Evolutionary conservation across 2,113 vertebrate genomes (phyloP), one percentile per base, ranked within the genome.

Genomic region (Labeo catla): DNA sequence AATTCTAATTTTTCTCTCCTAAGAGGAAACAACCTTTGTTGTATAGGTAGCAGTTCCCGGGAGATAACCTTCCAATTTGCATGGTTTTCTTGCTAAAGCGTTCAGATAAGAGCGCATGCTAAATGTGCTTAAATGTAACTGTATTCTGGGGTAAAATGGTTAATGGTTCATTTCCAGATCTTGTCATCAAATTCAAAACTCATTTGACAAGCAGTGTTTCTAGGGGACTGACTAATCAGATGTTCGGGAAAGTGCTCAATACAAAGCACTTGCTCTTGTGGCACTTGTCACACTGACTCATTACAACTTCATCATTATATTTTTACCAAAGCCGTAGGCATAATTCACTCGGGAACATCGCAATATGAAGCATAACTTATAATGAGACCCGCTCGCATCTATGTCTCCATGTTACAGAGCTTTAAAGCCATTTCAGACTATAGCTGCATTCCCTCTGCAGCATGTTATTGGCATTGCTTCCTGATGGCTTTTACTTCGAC

Each of bases 361-460:
- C 57, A 74, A 43, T 77, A 70, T 47, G 49, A 83, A 82, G 39
- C 23, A 77, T 8, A 49, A 70, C 19, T 74, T 28, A 63, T 74
- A 54, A 84, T 72, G 45, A 72, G 76, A 76, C 15, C 66, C 9
- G 12, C 21, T 83, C 73, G 76, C 49, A 68, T 39, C 21, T 52
- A 49, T 7, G 61, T 13, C 65, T 70, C 39, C 68, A 66, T 85
- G 78, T 76, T 87, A 54, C 21, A 43, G 50, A 73, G 66, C 82
- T 57, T 57, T 80, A 83, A 83, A 87, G 23, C 79, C 63, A 68
- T 84, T 89, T 89, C 77, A 76, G 23, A 54, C 63, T 63, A 72
- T 66, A 81, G 73, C 86, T 84, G 88, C 74, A 77, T 87, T 82
- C 61, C 88, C 83, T 68, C 66, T 43, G 77, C 84, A 76, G 43